Base-by-base conservation (phyloP, 2,888 invertebrate genomes). In the Drosophila flavopinicola region DNA sequence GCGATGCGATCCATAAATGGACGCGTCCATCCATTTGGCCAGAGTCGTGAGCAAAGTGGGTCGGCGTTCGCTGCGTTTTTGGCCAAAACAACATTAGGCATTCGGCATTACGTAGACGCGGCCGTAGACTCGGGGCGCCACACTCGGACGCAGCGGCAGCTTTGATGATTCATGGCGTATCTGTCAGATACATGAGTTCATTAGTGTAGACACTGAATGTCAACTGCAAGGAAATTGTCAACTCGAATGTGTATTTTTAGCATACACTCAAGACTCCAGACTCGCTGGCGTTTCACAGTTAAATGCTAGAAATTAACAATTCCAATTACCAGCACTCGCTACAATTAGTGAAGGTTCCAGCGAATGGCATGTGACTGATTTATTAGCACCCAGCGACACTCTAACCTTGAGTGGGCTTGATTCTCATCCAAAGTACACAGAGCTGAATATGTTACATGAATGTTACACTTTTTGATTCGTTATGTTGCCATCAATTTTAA, bases 191-290 rank as follows among this genome's bases (percentile, higher is more conserved):
- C 85, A 85, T 74, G 80, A 85, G 84, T 84, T 85, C 84, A 85
- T 84, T 85, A 84, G 82, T 72, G 77, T 76, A 82, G 77, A 79
- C 80, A 78, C 74, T 79, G 83, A 87, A 85, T 87, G 85, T 85
- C 85, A 87, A 83, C 79, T 85, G 85, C 85, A 87, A 85, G 87
- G 87, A 85, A 85, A 86, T 85, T 77, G 84, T 68, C 70, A 70
- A 53, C 56, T 48, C 38, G 51, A 56, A 37, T 35, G 56, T 35
- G 56, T 77, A 80, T 84, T 75, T 82, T 78, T 85, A 76, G 79
- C 76, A 41, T 38, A 33, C n/a, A 10, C n/a, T 25, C 41, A 41
- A 30, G 3, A 33, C 32, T 33, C 37, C 17, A 27, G 45, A 61
- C 41, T 48, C 52, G 56, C 48, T 68, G 39, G 66, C 48, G 63